Conservation (phyloP, 2,888 invertebrate genomes). For the Himalopsyche tibetana region DNA sequence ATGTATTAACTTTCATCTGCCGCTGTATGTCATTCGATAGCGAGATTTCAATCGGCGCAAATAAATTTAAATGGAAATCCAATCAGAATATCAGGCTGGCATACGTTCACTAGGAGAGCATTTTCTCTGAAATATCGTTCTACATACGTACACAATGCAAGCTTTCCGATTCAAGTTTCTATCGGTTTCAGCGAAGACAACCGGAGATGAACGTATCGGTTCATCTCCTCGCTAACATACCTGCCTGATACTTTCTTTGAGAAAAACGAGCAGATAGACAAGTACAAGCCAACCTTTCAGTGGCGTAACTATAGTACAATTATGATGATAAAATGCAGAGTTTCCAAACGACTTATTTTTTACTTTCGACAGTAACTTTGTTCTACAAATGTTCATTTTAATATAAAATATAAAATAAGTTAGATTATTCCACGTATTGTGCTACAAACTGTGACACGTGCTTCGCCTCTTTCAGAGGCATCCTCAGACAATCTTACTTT, state of each 20-base stretch:
- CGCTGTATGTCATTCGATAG: neutral
- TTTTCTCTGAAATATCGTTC: neutral
- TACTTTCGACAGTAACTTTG: too few species aligned
- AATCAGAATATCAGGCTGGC: constrained; percentile 20
- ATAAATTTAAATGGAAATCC: constrained; percentile 15
- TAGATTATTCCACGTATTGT: too few species aligned
- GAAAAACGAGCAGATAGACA: neutral
- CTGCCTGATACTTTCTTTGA: constrained; percentile 6
- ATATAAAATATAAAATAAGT: too few species aligned
- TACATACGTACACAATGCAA: constrained; percentile 20
- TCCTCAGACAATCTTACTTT: too few species aligned
- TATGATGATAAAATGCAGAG: too few species aligned
- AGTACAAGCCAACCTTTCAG: too few species aligned
- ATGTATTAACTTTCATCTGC: too few species aligned
- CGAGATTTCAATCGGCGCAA: constrained; percentile 10
- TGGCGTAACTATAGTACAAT: too few species aligned
- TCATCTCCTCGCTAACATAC: neutral
- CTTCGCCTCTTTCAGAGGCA: too few species aligned
- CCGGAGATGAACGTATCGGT: constrained; percentile 19
- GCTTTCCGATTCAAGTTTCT: constrained; percentile 24
- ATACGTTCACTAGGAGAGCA: neutral
- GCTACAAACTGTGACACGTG: too few species aligned
- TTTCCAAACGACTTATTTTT: too few species aligned
- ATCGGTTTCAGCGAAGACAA: constrained; percentile 15
- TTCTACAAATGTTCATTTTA: too few species aligned